A percentile compares a stretch with the other conserved stretches of the same genome.
These are phyloP conservation scores for Sitobion miscanthi DNA, from an alignment of 1,140 invertebrate species.

Conservation along the genomic window DNA sequence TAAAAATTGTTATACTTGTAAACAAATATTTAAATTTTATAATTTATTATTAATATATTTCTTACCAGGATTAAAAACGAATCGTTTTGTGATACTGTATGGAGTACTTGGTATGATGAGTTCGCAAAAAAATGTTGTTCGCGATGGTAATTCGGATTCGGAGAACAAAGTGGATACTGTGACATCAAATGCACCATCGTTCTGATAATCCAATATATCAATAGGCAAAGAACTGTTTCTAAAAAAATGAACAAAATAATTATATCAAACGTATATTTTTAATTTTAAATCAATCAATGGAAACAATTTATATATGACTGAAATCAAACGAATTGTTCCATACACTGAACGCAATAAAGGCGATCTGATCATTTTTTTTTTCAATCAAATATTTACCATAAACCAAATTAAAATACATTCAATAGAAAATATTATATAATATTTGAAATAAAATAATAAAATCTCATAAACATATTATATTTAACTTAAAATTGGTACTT, in stretches of 20 bases:
- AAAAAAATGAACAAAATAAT: neutral
- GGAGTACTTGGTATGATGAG: slow-evolving; percentile 4
- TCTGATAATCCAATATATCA: slow-evolving; percentile 13
- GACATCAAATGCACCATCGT: slow-evolving; percentile 26
- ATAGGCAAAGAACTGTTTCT: slow-evolving; percentile 23
- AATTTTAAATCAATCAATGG: neutral
- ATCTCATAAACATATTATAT: neutral
- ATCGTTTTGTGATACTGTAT: slow-evolving; percentile 39
- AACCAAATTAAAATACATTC: neutral
- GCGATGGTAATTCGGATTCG: slow-evolving; percentile 32
- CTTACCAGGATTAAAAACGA: slow-evolving; percentile 35
- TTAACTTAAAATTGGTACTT: no score
- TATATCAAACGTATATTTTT: neutral
- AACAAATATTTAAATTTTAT: neutral
- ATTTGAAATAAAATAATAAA: neutral
- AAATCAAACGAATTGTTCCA: neutral
- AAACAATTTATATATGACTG: neutral
- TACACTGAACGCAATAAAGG: neutral
- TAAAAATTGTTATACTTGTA: neutral
- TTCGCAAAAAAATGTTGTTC: slow-evolving; percentile 25
- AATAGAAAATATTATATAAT: neutral
- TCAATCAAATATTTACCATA: neutral
- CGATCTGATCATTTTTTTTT: neutral
- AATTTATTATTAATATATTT: neutral
- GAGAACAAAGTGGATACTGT: slow-evolving; percentile 2